A percentile compares a stretch with the other conserved stretches of the same genome.
These are phyloP conservation scores for Liodrosophila aerea DNA, from an alignment of 2,888 invertebrate genomes.

Conservation along the genomic window DNA sequence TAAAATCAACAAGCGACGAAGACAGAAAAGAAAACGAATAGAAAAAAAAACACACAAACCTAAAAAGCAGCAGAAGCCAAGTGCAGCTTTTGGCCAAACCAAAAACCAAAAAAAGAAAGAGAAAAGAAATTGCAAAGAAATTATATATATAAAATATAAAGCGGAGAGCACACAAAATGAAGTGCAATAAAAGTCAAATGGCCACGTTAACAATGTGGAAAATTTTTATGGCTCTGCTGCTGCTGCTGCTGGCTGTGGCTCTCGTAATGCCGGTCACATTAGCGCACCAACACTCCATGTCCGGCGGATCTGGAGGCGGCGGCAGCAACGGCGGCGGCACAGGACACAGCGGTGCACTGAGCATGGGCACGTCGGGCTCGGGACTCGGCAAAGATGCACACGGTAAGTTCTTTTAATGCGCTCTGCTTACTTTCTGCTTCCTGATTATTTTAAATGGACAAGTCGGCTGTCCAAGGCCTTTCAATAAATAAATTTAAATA, in stretches of 20 bases:
- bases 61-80: constrained; percentile 24
- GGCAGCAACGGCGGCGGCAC: constrained; percentile 44
- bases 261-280: constrained; percentile 72
- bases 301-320: constrained; percentile 45
- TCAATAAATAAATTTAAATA: constrained; percentile 74
- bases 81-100: constrained; percentile 40
- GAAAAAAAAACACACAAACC: constrained; percentile 21
- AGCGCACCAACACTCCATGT: constrained; percentile 77
- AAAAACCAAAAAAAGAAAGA: constrained; percentile 32
- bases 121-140: too few relatives aligned
- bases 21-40: too few relatives aligned
- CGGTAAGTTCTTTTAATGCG: constrained; percentile 79
- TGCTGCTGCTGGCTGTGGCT: constrained; percentile 61
- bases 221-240: constrained; percentile 78
- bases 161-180: constrained; percentile 64
- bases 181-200: constrained; percentile 82
- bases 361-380: constrained; percentile 24
- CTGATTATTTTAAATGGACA: constrained; percentile 70
- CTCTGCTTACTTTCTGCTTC: constrained; percentile 27
- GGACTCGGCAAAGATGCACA: constrained; percentile 78
- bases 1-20: constrained; percentile 73
- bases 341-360: constrained; percentile 42
- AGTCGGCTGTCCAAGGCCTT: constrained; percentile 13
- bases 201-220: constrained; percentile 81
- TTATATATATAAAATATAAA: constrained; percentile 3